Percentiles rank a stretch among this genome's conserved stretches.
Evolutionary conservation across 2,888 invertebrate genomes (phyloP).

Genomic region (Ommatoiulus sabulosus): DNA sequence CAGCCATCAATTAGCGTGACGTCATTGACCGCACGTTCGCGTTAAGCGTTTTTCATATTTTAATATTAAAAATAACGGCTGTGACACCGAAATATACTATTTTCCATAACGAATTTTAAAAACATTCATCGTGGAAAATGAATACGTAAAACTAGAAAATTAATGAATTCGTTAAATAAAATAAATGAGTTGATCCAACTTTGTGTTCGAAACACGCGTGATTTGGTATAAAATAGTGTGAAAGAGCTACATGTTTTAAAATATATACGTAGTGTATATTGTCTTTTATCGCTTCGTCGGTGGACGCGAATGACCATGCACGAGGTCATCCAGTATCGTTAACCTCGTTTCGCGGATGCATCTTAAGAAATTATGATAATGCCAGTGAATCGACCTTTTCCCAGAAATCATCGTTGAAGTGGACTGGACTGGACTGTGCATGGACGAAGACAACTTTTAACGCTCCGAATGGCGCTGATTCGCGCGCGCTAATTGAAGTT

Average conservation of each 20-base stretch:
- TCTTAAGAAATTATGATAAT: not conserved
- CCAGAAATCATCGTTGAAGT: not conserved
- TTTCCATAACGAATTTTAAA: too few relatives aligned
- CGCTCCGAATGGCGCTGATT: not conserved
- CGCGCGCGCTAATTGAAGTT: not conserved
- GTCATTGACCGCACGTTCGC: too few relatives aligned
- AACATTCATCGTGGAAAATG: too few relatives aligned
- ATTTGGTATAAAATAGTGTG: not conserved
- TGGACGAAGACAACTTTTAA: not conserved
- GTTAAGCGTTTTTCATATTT: too few relatives aligned
- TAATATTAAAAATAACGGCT: too few relatives aligned
- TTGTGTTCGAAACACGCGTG: too few relatives aligned
- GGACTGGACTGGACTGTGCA: not conserved
- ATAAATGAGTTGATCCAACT: too few relatives aligned
- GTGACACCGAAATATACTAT: too few relatives aligned
- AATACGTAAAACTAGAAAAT: too few relatives aligned
- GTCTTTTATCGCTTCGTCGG: not conserved
- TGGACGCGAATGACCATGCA: not conserved
- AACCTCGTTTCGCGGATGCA: not conserved
- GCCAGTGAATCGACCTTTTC: not conserved
- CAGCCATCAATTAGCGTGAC: too few relatives aligned
- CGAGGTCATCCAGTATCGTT: constrained; percentile 10
- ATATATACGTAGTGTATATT: not conserved
- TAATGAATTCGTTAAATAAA: too few relatives aligned
- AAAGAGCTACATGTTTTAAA: not conserved